Evolutionary conservation across 2,113 vertebrate genomes (phyloP), one percentile per base, ranked within the genome.

Genomic region (Heterotis niloticus): DNA sequence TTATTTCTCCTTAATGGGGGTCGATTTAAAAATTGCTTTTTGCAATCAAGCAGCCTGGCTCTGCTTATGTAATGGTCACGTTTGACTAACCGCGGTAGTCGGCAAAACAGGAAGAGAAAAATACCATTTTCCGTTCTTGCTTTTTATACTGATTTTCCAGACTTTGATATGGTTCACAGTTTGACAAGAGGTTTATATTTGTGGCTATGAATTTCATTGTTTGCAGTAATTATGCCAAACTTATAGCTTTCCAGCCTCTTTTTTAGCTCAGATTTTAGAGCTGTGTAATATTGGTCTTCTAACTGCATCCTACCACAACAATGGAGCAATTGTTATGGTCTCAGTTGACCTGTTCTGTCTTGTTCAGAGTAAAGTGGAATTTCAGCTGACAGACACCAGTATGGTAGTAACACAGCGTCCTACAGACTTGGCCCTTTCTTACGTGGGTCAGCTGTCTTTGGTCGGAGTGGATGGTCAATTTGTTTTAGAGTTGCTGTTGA

Each of bases 31-130:
- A 89, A 89, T 85, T 76, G 77, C 81, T 80, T 77, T 18, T 64
- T 84, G 85, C 83, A 89, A 89, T 90, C 91, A 89, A 77, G 82
- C 80, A 56, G 44, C 80, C 75, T 72, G 80, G 80, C 81, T 80
- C 76, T 71, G 77, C 67, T 70, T 24, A 73, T 62, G 76, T 59
- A 65, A 81, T 68, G 16, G 59, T 77, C 34, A 73, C 75, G 73
- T 75, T 81, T 80, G 79, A 78, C 67, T 76, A 78, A 80, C 82
- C 69, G 72, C 69, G 59, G 34, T 44, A 76, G 80, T 57, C 83
- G 78, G 75, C 80, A 76, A 80, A 64, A 77, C 16, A 77, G 75
- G 67, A 44, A 78, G 67, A 67, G 64, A 81, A 82, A n/a, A 77
- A 70, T 70, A 70, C 34, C 70, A 26, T 18, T 81, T 78, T 26